Evolutionary conservation across 2,888 invertebrate species (phyloP).

Genomic region (Thymelicus lineola): DNA sequence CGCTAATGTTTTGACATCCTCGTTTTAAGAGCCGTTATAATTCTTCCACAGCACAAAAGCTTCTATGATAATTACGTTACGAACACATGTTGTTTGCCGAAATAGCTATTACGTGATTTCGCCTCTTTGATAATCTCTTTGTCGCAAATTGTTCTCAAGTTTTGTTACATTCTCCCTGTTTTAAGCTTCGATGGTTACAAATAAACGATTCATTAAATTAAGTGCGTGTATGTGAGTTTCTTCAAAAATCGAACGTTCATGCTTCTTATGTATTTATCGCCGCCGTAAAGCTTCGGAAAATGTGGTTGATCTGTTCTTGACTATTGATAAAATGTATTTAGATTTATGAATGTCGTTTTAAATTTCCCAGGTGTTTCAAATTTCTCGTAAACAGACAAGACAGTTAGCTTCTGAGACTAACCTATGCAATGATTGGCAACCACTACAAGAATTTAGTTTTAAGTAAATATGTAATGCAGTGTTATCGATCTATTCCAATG

Average conservation of each 20-base stretch:
- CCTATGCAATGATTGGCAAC: too few species aligned
- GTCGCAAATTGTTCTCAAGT: constrained; percentile 31
- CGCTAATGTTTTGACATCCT: constrained; percentile 44
- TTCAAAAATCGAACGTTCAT: background rate
- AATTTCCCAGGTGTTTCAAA: too few species aligned
- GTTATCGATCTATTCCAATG: too few species aligned
- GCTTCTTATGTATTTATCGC: too few species aligned
- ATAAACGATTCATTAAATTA: constrained; percentile 30
- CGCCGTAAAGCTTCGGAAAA: too few species aligned
- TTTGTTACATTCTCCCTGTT: constrained; percentile 20
- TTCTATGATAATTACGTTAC: constrained; percentile 39
- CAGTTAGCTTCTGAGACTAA: too few species aligned
- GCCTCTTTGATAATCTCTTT: constrained; percentile 34
- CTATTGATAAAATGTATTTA: too few species aligned
- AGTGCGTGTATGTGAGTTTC: constrained; percentile 1
- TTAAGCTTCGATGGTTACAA: constrained; percentile 18
- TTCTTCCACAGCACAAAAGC: constrained; percentile 40
- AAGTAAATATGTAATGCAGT: too few species aligned
- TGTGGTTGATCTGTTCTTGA: too few species aligned
- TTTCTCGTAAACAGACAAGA: too few species aligned
- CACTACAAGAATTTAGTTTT: too few species aligned
- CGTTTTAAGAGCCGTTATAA: constrained; percentile 46
- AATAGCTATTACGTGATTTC: constrained; percentile 21
- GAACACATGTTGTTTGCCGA: constrained; percentile 25
- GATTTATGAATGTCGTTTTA: too few species aligned